Percentiles rank a stretch among this genome's conserved stretches.
These are phyloP conservation scores for Rafetus swinhoei DNA, from an alignment of 2,113 vertebrate species.

Conservation along the genomic window DNA sequence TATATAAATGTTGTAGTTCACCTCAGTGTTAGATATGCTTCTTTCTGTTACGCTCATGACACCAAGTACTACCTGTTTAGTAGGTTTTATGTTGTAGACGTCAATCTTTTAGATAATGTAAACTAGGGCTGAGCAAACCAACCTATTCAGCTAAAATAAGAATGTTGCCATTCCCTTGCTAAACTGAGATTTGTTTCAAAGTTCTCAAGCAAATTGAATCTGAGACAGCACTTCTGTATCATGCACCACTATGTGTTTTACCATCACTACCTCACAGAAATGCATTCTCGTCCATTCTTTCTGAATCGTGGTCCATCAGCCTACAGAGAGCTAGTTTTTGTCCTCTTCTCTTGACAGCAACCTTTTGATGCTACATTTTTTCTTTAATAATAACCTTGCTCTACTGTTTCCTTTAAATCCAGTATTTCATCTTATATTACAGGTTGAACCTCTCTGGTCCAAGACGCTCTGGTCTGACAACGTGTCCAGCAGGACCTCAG, in stretches of 20 bases:
- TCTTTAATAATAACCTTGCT: not conserved
- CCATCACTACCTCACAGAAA: not conserved
- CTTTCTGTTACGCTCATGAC: not conserved
- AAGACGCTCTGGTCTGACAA: no score
- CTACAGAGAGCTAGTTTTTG: not conserved
- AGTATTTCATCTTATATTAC: not conserved
- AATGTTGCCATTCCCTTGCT: not conserved
- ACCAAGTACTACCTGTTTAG: not conserved
- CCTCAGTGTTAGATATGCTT: not conserved
- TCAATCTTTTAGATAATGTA: not conserved
- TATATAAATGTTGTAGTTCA: conserved; percentile 29
- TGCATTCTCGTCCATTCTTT: not conserved
- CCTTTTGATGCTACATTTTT: not conserved
- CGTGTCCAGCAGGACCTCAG: no score
- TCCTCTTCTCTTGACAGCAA: not conserved
- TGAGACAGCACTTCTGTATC: not conserved
- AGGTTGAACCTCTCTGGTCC: no score
- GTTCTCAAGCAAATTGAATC: not conserved
- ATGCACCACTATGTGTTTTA: not conserved
- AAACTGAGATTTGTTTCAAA: not conserved
- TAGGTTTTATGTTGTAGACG: not conserved
- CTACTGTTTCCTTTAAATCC: not conserved
- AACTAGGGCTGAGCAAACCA: not conserved
- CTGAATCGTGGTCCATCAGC: not conserved
- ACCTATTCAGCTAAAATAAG: not conserved